Evolutionary conservation across 2,113 vertebrate species (phyloP).

Genomic region (Uria aalge): DNA sequence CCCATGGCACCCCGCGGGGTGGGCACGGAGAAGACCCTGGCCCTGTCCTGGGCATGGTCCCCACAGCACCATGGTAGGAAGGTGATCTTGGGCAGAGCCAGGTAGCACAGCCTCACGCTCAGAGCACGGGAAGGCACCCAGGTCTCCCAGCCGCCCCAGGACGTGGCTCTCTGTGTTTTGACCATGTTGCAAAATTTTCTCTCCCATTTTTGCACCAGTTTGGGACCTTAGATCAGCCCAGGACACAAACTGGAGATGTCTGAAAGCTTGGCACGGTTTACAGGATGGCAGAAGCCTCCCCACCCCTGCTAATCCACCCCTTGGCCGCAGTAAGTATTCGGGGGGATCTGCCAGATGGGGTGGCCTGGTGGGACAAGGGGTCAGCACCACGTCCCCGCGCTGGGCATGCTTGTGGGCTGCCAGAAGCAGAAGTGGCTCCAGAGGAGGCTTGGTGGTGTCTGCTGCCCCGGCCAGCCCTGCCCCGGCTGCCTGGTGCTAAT

Average conservation of each 20-base stretch:
- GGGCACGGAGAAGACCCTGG: background rate
- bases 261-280: background rate
- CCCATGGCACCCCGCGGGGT: background rate
- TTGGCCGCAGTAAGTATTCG: background rate
- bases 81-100: background rate
- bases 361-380: accelerated
- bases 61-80: accelerated
- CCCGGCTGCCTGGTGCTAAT: background rate
- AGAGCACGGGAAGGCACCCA: background rate
- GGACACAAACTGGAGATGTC: accelerated
- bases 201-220: background rate
- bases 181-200: background rate
- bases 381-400: background rate
- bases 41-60: background rate
- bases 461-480: background rate
- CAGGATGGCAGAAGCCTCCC: background rate
- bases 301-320: background rate
- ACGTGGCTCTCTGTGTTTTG: background rate
- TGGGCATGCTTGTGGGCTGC: accelerated
- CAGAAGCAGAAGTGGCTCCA: accelerated
- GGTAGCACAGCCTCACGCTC: background rate
- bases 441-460: background rate
- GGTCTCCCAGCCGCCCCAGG: accelerated
- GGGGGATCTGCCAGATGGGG: background rate
- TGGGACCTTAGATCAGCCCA: background rate